phyloP scores from a whole-genome alignment of 2,888 invertebrate species.

The Lordiphosa fenestrarum region DNA sequence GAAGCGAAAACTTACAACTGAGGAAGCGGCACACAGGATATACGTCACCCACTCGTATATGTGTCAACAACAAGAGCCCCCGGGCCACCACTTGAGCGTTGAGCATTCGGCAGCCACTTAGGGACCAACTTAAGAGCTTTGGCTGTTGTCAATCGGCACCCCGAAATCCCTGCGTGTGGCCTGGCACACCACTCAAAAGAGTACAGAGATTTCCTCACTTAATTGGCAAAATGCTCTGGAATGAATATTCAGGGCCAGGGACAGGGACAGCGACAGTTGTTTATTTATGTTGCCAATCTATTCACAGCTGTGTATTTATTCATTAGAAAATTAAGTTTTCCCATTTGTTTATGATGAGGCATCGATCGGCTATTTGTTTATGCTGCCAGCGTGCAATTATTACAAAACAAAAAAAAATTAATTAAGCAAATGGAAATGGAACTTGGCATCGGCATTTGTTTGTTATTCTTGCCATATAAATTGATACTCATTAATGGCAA shows the following conservation, averaged over 20 bases:
- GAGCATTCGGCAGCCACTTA: slow-evolving; percentile 54
- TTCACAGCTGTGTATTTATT: slow-evolving; percentile 57
- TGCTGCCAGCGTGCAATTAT: slow-evolving; percentile 51
- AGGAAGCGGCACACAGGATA: slow-evolving; percentile 73
- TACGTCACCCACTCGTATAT: slow-evolving; percentile 58
- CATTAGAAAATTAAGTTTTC: slow-evolving; percentile 55
- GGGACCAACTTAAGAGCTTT: slow-evolving; percentile 53
- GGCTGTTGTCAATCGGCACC: slow-evolving; percentile 56
- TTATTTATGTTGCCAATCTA: slow-evolving; percentile 69
- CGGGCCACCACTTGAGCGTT: slow-evolving; percentile 48
- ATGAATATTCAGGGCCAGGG: slow-evolving; percentile 49
- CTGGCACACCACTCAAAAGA: slow-evolving; percentile 39
- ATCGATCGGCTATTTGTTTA: slow-evolving; percentile 13
- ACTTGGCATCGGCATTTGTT: slow-evolving; percentile 34
- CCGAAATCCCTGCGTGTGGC: slow-evolving; percentile 38
- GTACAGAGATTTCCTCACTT: slow-evolving; percentile 52
- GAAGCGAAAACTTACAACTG: slow-evolving; percentile 78
- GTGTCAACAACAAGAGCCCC: slow-evolving; percentile 57
- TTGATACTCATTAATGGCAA: slow-evolving; percentile 53
- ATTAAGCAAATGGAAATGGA: slow-evolving; percentile 3
- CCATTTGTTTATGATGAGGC: slow-evolving; percentile 49
- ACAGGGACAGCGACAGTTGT: slow-evolving; percentile 28
- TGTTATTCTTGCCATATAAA: slow-evolving; percentile 56
- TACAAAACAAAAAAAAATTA: slow-evolving; percentile 37
- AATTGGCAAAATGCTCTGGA: slow-evolving; percentile 51